Conservation (phyloP, 23 tunicate genomes). For the Phallusia fumigata region DNA sequence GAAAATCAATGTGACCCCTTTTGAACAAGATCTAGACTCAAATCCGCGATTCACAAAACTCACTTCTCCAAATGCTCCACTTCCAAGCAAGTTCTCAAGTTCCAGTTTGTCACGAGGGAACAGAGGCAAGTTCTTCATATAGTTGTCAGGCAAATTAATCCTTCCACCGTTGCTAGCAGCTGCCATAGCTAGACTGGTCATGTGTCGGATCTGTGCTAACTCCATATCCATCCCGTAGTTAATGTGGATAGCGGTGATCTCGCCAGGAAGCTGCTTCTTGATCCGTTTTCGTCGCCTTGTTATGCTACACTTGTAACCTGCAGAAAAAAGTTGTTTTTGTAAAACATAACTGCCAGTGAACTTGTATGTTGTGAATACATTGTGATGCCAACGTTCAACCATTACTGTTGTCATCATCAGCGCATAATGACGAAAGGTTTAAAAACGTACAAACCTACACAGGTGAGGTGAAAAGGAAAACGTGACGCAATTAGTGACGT, state of each 20-base stretch:
- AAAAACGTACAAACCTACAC: no score
- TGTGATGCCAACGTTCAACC: no score
- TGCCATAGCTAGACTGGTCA: constrained; percentile 53
- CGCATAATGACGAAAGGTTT: no score
- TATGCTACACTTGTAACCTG: constrained; percentile 29
- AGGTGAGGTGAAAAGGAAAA: no score
- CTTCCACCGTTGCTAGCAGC: constrained; percentile 33
- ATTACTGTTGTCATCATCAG: no score
- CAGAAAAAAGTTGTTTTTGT: background rate
- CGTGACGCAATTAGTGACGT: no score
- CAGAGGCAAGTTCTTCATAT: constrained; percentile 41
- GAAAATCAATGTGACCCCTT: no score
- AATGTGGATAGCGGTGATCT: constrained; percentile 40
- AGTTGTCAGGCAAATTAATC: constrained; percentile 39
- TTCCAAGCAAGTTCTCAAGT: constrained; percentile 47
- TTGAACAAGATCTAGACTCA: no score
- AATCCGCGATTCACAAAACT: background rate
- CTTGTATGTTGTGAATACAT: no score
- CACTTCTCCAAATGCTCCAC: constrained; percentile 90
- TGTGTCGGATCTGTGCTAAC: constrained; percentile 47
- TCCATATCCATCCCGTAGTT: constrained; percentile 53
- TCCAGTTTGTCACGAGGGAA: constrained; percentile 51
- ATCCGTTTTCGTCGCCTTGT: background rate
- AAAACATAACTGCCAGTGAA: no score
- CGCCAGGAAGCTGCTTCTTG: constrained; percentile 20